phyloP scores from a whole-genome alignment of 2,113 vertebrate genomes.

The Lethenteron camtschaticum region DNA sequence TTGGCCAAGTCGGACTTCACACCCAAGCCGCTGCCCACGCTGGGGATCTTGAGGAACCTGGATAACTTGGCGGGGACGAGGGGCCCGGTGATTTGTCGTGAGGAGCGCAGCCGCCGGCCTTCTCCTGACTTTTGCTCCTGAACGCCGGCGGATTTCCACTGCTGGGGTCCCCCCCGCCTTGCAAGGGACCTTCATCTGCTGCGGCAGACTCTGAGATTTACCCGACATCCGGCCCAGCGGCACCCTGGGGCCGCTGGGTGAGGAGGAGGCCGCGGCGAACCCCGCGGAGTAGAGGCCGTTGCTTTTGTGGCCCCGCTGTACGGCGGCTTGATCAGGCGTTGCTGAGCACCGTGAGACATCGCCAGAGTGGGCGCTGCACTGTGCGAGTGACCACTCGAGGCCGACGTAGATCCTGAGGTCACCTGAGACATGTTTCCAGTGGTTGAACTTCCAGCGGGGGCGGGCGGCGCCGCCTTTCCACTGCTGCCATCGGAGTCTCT shows the following conservation, averaged over 20 bases:
- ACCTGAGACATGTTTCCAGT: no score
- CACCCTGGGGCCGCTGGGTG: no score
- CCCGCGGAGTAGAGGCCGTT: neutral
- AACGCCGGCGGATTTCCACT: neutral
- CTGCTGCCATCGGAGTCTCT: no score
- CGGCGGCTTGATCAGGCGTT: neutral
- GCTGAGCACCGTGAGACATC: neutral
- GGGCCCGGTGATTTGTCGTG: conserved; percentile 27
- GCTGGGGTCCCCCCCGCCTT: no score
- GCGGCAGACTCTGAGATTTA: no score
- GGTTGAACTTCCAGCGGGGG: no score
- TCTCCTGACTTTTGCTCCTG: neutral
- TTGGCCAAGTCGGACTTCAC: conserved; percentile 20
- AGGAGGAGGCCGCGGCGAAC: neutral
- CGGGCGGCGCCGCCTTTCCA: no score
- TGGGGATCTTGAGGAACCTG: conserved; percentile 29
- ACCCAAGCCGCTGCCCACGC: conserved; percentile 20
- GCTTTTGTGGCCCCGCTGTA: neutral
- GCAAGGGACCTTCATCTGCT: no score
- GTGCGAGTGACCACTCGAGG: no score
- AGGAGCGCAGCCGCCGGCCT: conserved; percentile 14
- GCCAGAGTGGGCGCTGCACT: no score
- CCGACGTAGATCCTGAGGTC: no score
- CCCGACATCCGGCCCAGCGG: no score
- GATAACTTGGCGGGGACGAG: conserved; percentile 30